A percentile compares a stretch with the other conserved stretches of the same genome.
Conservation (phyloP, 2,113 vertebrate genomes). For the Ahaetulla prasina region DNA sequence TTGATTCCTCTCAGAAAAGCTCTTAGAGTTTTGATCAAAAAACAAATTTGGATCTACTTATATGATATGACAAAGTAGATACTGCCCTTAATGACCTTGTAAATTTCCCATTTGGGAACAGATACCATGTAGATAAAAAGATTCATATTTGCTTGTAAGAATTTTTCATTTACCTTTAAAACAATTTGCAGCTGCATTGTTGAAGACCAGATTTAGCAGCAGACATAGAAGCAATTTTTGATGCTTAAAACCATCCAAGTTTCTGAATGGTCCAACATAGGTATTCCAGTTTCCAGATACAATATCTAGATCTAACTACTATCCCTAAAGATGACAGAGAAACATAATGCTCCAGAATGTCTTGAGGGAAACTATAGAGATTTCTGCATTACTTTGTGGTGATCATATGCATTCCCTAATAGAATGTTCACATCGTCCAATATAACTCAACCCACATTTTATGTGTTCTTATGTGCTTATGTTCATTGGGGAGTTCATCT, state of each 20-base stretch:
- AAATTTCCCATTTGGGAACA: constrained; percentile 54
- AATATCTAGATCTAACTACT: neutral
- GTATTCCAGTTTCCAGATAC: neutral
- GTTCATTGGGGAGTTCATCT: neutral
- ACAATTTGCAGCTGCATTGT: neutral
- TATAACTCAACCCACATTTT: neutral
- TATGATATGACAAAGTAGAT: constrained; percentile 48
- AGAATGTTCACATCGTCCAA: neutral
- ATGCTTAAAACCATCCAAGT: neutral
- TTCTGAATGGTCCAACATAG: neutral
- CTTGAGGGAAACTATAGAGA: neutral
- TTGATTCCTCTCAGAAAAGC: constrained; percentile 51
- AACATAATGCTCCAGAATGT: neutral
- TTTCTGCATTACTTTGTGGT: neutral
- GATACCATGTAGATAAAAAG: constrained; percentile 40
- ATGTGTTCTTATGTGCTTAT: neutral
- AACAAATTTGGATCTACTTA: constrained; percentile 64
- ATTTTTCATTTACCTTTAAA: neutral
- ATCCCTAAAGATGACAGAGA: neutral
- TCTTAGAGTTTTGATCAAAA: constrained; percentile 57
- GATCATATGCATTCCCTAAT: neutral
- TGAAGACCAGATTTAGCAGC: neutral
- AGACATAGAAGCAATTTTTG: neutral
- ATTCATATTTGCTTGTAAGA: constrained; percentile 16
- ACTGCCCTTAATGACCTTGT: constrained; percentile 58